Base-by-base conservation (phyloP, 2,888 invertebrate genomes). In the Pinctada fucata region DNA sequence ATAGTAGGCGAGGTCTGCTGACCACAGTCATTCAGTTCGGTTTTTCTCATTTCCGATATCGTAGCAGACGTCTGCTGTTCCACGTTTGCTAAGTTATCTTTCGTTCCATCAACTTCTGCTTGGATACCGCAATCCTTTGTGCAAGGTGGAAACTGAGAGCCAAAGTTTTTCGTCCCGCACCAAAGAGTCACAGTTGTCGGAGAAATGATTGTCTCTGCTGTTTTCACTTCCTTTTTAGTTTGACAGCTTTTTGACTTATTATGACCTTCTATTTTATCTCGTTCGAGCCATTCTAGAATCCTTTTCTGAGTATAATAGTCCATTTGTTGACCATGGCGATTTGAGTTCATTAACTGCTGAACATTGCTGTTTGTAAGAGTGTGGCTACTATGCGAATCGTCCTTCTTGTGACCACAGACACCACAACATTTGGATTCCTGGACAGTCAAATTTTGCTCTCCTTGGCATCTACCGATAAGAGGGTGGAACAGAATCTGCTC, bases 151-250 rank as follows among this genome's bases (percentile, higher is more conserved):
- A 90, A 90, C 83, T 90, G 90, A 4, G 89, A 85, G 0, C 87
- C 87, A 72, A 90, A 89, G 72, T 89, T 89, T 81, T 88, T 90
- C 4, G 89, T 90, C 4, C 90, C 90, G 58, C 87, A 84, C 89
- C 89, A 90, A n/a, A 88, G 80, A 3, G 87, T 88, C 0, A 90
- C 86, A 16, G 89, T 89, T 31, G 88, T 86, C 1, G 89, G 89
- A 4, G 89, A 89, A 31, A 89, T 84, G 4, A 84, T 72, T 2
- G 90, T 90, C 10, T 85, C 86, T 69, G 85, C 83, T 16, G 80
- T 81, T 31, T 83, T 84, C 45, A 73, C 79, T 31, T 72, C 51
- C 50, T 73, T 79, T 51, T 80, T 82, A n/a, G 85, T 84, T 76
- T 85, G 86, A 70, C 84, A 85, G 48, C 86, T 75, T 45, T 79